phyloP scores from a whole-genome alignment of 2,888 invertebrate genomes.

The Lochmaea crataegi region DNA sequence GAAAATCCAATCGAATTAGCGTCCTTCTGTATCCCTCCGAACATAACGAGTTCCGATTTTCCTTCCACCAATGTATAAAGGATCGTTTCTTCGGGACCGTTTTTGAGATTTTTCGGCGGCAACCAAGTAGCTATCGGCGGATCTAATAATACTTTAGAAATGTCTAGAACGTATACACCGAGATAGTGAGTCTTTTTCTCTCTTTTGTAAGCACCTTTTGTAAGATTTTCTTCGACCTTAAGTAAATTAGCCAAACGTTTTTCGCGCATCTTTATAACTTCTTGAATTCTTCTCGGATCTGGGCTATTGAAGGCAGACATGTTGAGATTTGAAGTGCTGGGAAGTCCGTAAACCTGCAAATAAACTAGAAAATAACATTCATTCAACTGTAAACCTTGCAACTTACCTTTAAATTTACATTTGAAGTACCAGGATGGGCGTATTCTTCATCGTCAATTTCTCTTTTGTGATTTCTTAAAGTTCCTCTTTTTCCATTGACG shows the following conservation, averaged over 20 bases:
- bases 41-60: conserved; percentile 92
- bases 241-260: conserved; percentile 51
- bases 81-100: conserved; percentile 85
- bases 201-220: conserved; percentile 52
- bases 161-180: conserved; percentile 88
- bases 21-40: conserved; percentile 94
- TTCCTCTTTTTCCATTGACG: conserved; percentile 78
- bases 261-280: conserved; percentile 72
- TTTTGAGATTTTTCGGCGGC: conserved; percentile 70
- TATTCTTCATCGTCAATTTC: conserved; percentile 51
- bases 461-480: conserved; percentile 62
- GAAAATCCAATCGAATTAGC: conserved; percentile 69
- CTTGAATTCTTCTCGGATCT: conserved; percentile 71
- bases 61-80: conserved; percentile 91
- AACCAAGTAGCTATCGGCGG: conserved; percentile 78
- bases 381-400: background rate
- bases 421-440: conserved; percentile 1
- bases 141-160: conserved; percentile 76
- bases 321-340: conserved; percentile 61
- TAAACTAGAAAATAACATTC: conserved; percentile 16
- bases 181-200: conserved; percentile 64
- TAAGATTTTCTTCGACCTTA: conserved; percentile 50
- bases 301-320: conserved; percentile 72
- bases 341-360: conserved; percentile 47
- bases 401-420: conserved; percentile 16